These are phyloP conservation scores for Hypercompe scribonia DNA, from an alignment of 2,888 invertebrate species.

Conservation along the genomic window DNA sequence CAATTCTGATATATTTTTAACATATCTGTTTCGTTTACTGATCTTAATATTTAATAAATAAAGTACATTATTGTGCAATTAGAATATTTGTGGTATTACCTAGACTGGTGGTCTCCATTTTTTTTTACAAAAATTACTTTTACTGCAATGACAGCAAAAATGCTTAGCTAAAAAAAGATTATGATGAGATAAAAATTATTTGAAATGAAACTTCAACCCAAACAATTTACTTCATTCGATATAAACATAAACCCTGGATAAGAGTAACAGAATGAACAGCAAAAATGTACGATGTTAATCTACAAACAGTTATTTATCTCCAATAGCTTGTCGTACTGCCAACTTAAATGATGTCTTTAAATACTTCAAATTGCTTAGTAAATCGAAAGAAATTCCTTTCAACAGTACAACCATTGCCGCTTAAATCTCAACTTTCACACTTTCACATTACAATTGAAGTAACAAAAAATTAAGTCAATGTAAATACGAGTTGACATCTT, in stretches of 20 bases:
- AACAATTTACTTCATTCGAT: not conserved
- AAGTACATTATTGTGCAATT: too few relatives aligned
- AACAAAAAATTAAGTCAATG: slow-evolving; percentile 29
- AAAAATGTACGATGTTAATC: not conserved
- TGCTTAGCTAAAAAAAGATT: not conserved
- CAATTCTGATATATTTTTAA: too few relatives aligned
- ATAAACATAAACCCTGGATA: not conserved
- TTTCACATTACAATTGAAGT: slow-evolving; percentile 34
- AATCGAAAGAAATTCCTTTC: slow-evolving; percentile 52
- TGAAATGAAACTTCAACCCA: not conserved
- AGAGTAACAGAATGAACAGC: not conserved
- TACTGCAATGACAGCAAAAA: too few relatives aligned
- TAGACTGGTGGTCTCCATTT: too few relatives aligned
- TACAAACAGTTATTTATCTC: slow-evolving; percentile 43
- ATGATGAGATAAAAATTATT: not conserved
- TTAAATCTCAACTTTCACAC: slow-evolving; percentile 43
- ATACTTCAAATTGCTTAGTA: slow-evolving; percentile 51
- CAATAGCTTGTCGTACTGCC: slow-evolving; percentile 39
- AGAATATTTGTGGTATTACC: too few relatives aligned
- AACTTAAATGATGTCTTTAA: slow-evolving; percentile 51
- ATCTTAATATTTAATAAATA: too few relatives aligned
- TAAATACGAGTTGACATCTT: slow-evolving; percentile 52
- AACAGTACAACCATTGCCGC: slow-evolving; percentile 24
- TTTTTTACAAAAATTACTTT: too few relatives aligned
- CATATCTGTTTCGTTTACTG: too few relatives aligned